Evolutionary conservation across 2,888 invertebrate genomes (phyloP).

Genomic region (Deilephila elpenor): DNA sequence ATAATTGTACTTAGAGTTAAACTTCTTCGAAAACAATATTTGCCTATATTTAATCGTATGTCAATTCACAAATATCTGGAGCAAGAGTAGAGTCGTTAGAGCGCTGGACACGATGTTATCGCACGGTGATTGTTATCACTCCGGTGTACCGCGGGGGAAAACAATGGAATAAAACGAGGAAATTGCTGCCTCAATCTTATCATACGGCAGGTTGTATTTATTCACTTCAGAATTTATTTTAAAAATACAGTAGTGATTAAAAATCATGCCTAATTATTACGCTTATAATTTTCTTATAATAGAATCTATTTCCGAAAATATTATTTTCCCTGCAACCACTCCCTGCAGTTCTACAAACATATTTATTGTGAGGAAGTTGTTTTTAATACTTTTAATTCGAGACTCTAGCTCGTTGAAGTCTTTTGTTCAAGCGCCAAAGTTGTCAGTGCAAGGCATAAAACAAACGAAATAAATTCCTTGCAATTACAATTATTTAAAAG

Average conservation of each 20-base stretch:
- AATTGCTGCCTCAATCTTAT: neutral
- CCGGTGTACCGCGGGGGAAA: neutral
- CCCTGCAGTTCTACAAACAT: too few relatives aligned
- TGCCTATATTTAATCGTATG: too few relatives aligned
- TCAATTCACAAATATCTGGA: too few relatives aligned
- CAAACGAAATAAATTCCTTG: too few relatives aligned
- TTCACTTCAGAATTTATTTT: too few relatives aligned
- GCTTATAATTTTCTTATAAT: neutral
- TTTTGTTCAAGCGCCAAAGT: slow-evolving; percentile 5
- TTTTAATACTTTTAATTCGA: neutral
- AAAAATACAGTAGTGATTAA: too few relatives aligned
- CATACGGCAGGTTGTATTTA: too few relatives aligned
- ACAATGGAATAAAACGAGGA: neutral
- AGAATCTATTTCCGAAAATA: neutral
- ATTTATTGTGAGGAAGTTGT: too few relatives aligned
- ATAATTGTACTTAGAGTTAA: too few relatives aligned
- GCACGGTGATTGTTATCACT: slow-evolving; percentile 1
- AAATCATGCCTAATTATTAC: neutral
- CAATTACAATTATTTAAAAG: too few relatives aligned
- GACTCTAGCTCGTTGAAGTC: slow-evolving; percentile 20
- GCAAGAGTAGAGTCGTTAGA: neutral
- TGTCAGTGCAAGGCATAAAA: neutral
- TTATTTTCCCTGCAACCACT: neutral
- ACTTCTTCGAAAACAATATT: too few relatives aligned
- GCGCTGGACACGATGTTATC: slow-evolving; percentile 4